These are phyloP conservation scores for Trachelus tabidus DNA, from an alignment of 2,888 invertebrate genomes.

Conservation along the genomic window DNA sequence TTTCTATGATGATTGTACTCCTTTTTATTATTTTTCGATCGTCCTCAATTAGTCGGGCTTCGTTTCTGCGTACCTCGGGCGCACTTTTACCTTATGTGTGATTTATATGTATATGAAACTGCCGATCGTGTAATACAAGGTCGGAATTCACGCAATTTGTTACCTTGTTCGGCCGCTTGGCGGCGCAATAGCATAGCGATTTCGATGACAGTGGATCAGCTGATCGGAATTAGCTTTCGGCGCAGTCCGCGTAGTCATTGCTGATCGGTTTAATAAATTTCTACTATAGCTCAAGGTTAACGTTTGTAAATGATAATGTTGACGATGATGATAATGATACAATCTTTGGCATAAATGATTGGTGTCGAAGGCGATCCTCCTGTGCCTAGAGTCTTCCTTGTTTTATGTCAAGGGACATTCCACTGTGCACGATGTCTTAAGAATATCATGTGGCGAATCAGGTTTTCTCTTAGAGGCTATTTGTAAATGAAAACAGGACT, in stretches of 20 bases:
- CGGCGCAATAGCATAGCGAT: slow-evolving; percentile 14
- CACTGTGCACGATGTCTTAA: neutral
- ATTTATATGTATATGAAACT: neutral
- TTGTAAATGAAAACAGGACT: neutral
- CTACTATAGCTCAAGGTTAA: neutral
- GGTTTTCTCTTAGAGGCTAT: neutral
- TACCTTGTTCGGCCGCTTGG: neutral
- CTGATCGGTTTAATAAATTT: slow-evolving; percentile 6
- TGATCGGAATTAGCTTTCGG: slow-evolving; percentile 45
- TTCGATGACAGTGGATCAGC: slow-evolving; percentile 49
- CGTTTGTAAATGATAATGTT: neutral
- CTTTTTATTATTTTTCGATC: neutral
- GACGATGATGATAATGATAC: neutral
- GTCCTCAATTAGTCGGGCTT: neutral
- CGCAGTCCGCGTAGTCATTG: slow-evolving; percentile 33
- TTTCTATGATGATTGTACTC: neutral
- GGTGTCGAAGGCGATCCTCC: neutral
- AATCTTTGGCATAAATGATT: neutral
- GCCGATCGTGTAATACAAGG: slow-evolving; percentile 10
- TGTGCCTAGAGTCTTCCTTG: neutral
- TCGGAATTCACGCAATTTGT: slow-evolving; percentile 2
- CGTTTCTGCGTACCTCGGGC: neutral
- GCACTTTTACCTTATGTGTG: neutral
- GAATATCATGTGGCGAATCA: neutral
- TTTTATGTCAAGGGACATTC: neutral